Base-by-base conservation (phyloP, 2,113 vertebrate genomes). In the Sylvia atricapilla region DNA sequence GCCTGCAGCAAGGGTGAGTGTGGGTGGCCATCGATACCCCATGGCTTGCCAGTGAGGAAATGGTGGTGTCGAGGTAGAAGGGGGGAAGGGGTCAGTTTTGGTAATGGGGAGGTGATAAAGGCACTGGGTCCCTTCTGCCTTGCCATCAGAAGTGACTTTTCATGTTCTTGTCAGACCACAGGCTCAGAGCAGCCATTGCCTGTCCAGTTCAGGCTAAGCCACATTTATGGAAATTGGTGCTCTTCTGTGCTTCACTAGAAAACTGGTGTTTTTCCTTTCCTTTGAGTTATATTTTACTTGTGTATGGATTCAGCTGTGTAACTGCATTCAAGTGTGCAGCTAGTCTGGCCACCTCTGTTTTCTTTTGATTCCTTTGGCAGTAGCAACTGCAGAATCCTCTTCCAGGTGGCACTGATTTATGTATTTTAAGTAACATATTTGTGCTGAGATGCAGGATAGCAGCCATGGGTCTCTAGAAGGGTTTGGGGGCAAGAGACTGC, bases 1-100 rank as follows among this genome's bases (percentile, higher is more conserved):
- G 58, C n/a, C 58, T 68, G 93, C 39, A 92, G 43, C 68, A 47
- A 91, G 89, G 95, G 89, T 94, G 94, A 94, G 86, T 89, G 63
- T 81, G 77, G 52, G 39, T 74, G 79, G 24, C 50, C 44, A 53
- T 47, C 23, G 58, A 4, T 50, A 50, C 2, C 17, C 52, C 24
- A 11, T 43, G 37, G 37, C 41, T 80, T 46, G 53, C 81, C 56
- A 31, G 1, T 13, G 69, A 81, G 52, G 41, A 49, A 0, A 62
- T 49, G 77, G 9, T 67, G n/a, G 49, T 46, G 33, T 15, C 47
- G 39, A 66, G 43, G 35, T 11, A 66, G 33, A 72, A 92, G 21
- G 63, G 75, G 92, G 47, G 25, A 74, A 69, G 43, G 41, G 73
- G 59, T 60, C 25, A 15, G 37, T 64, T 72, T 15, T 84, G 27